Conservation (phyloP, 2,797 vertebrate species). For the Salarias fasciatus region DNA sequence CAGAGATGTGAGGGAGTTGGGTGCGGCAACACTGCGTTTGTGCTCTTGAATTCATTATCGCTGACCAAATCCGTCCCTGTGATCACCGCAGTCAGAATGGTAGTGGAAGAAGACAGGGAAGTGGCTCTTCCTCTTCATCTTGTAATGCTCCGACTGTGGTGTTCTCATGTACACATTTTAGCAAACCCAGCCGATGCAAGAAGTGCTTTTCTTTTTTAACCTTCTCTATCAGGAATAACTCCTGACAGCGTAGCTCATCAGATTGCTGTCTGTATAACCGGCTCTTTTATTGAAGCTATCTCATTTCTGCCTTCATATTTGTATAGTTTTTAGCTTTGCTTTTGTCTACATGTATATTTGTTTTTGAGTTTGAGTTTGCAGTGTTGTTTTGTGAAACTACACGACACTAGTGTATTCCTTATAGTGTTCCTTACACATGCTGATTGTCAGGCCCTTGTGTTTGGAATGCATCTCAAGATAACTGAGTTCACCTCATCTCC, state of each 20-base stretch:
- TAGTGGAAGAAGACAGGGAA: slow-evolving; percentile 37
- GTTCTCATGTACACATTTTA: background rate
- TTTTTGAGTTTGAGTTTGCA: too few species aligned
- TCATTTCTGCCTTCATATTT: too few species aligned
- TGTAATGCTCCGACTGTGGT: slow-evolving; percentile 8
- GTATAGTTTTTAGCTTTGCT: too few species aligned
- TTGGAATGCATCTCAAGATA: too few species aligned
- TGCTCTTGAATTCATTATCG: slow-evolving; percentile 76
- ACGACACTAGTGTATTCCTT: too few species aligned
- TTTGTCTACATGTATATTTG: too few species aligned
- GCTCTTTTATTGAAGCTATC: too few species aligned
- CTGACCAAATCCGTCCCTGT: slow-evolving; percentile 67
- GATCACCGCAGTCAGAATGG: slow-evolving; percentile 59
- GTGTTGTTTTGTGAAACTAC: too few species aligned
- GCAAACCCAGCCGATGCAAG: background rate
- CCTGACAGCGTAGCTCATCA: background rate
- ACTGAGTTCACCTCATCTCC: too few species aligned
- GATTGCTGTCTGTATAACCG: background rate
- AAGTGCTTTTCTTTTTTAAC: background rate
- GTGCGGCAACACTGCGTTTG: slow-evolving; percentile 57
- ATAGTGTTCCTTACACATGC: too few species aligned
- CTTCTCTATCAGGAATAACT: background rate
- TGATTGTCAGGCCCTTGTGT: too few species aligned
- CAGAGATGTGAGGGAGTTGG: slow-evolving; percentile 66
- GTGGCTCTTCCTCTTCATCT: slow-evolving; percentile 41